phyloP scores from a whole-genome alignment of 1,140 invertebrate genomes.

The Meloidogyne hapla region DNA sequence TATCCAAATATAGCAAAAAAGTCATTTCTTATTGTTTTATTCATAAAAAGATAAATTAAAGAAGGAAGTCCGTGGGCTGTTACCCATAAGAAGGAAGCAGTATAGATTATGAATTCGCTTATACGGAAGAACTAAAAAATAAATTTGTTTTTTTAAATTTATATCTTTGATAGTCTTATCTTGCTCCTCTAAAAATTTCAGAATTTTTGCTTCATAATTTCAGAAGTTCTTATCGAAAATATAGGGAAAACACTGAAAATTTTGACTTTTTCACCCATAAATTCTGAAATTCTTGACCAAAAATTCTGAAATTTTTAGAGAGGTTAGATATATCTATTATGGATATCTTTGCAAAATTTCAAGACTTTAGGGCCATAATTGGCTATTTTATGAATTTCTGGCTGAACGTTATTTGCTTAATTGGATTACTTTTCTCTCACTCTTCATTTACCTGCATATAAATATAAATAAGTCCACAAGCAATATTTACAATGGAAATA shows the following conservation, averaged over 20 bases:
- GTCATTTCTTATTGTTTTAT: constrained; percentile 26
- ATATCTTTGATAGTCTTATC: background rate
- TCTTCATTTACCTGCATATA: constrained; percentile 19
- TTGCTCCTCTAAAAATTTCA: background rate
- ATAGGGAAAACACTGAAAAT: background rate
- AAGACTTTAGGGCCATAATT: background rate
- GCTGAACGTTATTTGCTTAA: background rate
- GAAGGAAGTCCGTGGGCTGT: constrained; percentile 27
- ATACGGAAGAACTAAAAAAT: constrained; percentile 24
- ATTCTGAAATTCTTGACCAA: background rate
- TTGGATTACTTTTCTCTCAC: background rate
- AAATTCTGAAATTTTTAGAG: background rate
- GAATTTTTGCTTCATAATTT: background rate
- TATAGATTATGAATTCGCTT: constrained; percentile 11
- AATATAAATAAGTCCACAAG: constrained; percentile 28
- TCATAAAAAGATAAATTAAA: constrained; percentile 29
- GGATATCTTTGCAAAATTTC: background rate
- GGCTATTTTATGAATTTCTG: background rate
- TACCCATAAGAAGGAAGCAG: constrained; percentile 21
- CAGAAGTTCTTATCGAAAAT: background rate
- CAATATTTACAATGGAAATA: constrained; percentile 26
- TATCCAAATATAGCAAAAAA: constrained; percentile 8
- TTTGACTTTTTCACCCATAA: background rate
- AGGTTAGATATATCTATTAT: background rate
- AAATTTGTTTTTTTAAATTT: background rate